These are phyloP conservation scores for Schizopygopsis pylzovi DNA, from an alignment of 2,797 vertebrate genomes.

Conservation along the genomic window DNA sequence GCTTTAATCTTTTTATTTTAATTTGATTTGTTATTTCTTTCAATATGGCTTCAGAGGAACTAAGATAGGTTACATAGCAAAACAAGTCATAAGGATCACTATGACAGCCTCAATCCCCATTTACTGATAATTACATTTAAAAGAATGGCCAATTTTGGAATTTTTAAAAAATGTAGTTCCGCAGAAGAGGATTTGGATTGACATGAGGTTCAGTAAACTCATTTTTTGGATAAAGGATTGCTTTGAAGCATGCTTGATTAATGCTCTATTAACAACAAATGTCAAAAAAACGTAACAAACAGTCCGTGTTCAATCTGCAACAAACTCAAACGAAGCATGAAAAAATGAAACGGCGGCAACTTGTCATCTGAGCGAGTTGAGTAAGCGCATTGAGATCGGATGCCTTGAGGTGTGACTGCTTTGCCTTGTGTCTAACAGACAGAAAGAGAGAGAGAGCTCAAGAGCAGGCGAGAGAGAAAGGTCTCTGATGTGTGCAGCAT, in stretches of 20 bases:
- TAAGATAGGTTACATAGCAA: not conserved
- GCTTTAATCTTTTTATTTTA: too few relatives aligned
- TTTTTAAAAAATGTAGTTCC: not conserved
- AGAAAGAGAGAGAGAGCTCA: slow-evolving; percentile 61
- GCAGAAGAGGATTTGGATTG: not conserved
- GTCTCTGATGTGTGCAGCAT: slow-evolving; percentile 68
- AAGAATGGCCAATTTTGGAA: not conserved
- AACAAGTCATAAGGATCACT: not conserved
- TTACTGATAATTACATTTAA: not conserved
- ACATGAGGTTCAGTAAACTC: not conserved
- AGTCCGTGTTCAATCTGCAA: not conserved
- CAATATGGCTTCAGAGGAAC: not conserved
- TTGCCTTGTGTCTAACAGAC: slow-evolving; percentile 58
- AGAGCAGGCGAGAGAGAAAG: slow-evolving; percentile 33
- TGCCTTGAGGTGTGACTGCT: slow-evolving; percentile 75
- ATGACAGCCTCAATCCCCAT: not conserved
- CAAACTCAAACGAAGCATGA: slow-evolving; percentile 28
- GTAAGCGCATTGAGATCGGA: slow-evolving; percentile 40
- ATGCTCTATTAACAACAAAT: slow-evolving; percentile 1
- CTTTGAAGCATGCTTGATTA: slow-evolving; percentile 19
- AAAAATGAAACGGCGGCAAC: slow-evolving; percentile 19
- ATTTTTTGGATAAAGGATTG: not conserved
- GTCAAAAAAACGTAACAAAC: slow-evolving; percentile 9
- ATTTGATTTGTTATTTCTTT: not conserved
- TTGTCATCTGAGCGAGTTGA: slow-evolving; percentile 41